Conservation (phyloP, 2,888 invertebrate species). For the Papilio protenor region DNA sequence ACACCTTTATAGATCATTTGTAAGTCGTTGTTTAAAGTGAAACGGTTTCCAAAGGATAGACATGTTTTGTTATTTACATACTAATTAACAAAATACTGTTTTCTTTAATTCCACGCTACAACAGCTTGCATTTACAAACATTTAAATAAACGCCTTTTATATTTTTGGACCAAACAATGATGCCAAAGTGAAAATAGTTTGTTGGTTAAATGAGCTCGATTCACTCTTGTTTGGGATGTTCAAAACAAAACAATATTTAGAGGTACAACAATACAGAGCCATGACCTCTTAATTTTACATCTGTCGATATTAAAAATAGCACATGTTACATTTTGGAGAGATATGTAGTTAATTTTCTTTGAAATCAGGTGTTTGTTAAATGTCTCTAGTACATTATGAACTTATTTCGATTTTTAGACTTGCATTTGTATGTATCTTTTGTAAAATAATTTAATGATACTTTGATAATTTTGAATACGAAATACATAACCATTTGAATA, state of each 20-base stretch:
- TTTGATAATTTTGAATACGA: not conserved
- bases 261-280: not conserved
- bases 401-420: not conserved
- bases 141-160: not conserved
- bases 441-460: not conserved
- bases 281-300: not conserved
- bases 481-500: not conserved
- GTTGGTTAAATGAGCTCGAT: not conserved
- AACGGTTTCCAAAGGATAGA: no score
- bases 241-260: not conserved
- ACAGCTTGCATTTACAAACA: not conserved
- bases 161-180: not conserved
- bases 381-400: not conserved
- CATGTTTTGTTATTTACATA: not conserved
- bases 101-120: not conserved
- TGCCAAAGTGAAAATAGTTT: not conserved
- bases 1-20: not conserved
- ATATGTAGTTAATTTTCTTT: not conserved
- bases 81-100: not conserved
- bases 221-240: constrained; percentile 1
- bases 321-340: not conserved
- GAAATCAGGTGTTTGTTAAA: not conserved
- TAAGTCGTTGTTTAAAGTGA: no score
- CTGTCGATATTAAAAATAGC: not conserved
- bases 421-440: no score